Percentiles rank a stretch among this genome's conserved stretches.
Evolutionary conservation across 2,888 invertebrate genomes (phyloP).

Genomic region (Caenorhabditis imperialis): DNA sequence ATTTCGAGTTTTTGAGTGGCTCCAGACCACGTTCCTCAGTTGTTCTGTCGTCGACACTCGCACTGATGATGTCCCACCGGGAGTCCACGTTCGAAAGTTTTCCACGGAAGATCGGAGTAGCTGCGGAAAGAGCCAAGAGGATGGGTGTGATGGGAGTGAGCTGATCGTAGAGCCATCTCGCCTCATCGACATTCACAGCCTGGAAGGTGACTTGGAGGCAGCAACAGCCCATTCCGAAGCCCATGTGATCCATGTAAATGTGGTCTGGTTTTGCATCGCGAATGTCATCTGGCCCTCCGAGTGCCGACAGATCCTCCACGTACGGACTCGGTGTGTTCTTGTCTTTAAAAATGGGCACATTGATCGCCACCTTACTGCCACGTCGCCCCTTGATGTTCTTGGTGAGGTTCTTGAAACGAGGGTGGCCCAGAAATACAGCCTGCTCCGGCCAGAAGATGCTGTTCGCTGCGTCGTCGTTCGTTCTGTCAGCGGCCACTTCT

Average conservation of each 20-base stretch:
- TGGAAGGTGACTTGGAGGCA: conserved; percentile 84
- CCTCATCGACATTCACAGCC: conserved; percentile 92
- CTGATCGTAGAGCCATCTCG: conserved; percentile 95
- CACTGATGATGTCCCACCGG: conserved; percentile 96
- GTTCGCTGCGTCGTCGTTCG: conserved; percentile 85
- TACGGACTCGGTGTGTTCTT: conserved; percentile 86
- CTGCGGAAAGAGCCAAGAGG: conserved; percentile 96
- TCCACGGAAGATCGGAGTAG: conserved; percentile 90
- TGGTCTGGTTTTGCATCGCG: conserved; percentile 88
- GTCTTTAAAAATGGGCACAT: conserved; percentile 92
- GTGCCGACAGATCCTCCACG: conserved; percentile 81
- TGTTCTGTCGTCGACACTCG: conserved; percentile 95
- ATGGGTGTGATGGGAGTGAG: conserved; percentile 96
- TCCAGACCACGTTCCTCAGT: conserved; percentile 89
- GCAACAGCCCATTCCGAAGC: conserved; percentile 97
- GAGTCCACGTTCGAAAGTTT: conserved; percentile 95
- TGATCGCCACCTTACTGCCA: conserved; percentile 95
- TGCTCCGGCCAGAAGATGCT: conserved; percentile 93
- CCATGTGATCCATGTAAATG: conserved; percentile 99
- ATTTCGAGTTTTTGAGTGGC: conserved; percentile 82
- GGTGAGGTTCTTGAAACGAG: conserved; percentile 86
- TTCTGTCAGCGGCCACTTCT: conserved; percentile 82
- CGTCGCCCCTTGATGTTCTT: conserved; percentile 91
- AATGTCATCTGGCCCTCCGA: conserved; percentile 71
- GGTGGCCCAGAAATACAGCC: conserved; percentile 94